Conservation (phyloP, 2,888 invertebrate genomes). For the Dryocosmus kuriphilus region DNA sequence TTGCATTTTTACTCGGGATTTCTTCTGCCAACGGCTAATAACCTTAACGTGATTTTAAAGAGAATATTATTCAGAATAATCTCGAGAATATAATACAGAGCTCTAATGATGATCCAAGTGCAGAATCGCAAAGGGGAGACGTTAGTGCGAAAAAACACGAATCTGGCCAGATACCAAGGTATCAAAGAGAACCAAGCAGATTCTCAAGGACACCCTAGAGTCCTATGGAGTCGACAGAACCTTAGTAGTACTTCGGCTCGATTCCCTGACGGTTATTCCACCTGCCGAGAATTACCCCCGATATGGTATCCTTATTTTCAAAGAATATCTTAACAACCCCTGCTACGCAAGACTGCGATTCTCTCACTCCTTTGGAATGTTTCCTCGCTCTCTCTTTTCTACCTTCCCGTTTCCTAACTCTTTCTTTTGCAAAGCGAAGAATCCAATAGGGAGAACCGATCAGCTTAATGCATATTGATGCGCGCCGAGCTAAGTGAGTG, state of each 20-base stretch:
- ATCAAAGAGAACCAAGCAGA: constrained; percentile 60
- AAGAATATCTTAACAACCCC: constrained; percentile 73
- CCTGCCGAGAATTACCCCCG: constrained; percentile 72
- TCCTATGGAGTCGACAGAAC: constrained; percentile 69
- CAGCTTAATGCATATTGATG: constrained; percentile 78
- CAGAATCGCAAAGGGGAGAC: constrained; percentile 6
- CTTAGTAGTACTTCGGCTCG: constrained; percentile 69
- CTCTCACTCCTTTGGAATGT: constrained; percentile 36
- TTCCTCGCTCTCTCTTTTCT: constrained; percentile 48
- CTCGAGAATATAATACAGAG: background rate
- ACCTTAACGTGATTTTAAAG: background rate
- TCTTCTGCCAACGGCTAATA: background rate
- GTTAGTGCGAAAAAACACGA: constrained; percentile 46
- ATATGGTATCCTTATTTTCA: constrained; percentile 72
- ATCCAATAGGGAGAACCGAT: constrained; percentile 75
- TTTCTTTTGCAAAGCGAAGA: constrained; percentile 60
- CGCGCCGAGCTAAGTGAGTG: constrained; percentile 76
- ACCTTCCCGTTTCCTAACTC: constrained; percentile 52
- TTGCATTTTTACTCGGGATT: background rate
- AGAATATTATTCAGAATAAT: background rate
- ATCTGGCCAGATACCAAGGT: constrained; percentile 41
- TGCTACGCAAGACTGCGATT: constrained; percentile 44
- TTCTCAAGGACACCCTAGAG: constrained; percentile 74
- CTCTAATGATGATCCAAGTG: background rate
- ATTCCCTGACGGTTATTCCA: constrained; percentile 75